Conservation (phyloP, 2,888 invertebrate species). For the Lymantria dispar region DNA sequence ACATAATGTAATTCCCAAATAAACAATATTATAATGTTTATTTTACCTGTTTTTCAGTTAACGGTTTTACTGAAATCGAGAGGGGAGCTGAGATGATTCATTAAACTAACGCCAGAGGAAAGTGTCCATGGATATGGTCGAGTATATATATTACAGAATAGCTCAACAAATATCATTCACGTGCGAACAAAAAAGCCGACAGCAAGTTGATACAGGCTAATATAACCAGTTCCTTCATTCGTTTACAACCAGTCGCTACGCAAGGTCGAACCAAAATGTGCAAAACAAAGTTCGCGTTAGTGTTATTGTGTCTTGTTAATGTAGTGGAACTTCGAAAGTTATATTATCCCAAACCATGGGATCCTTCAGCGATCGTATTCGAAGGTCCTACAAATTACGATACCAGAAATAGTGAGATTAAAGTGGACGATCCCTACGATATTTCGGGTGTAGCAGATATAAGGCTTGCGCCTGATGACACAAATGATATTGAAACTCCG, state of each 20-base stretch:
- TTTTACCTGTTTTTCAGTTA: too few species aligned
- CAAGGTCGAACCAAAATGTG: conserved; percentile 32
- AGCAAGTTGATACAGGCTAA: conserved; percentile 9
- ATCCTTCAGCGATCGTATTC: conserved; percentile 54
- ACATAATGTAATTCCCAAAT: too few species aligned
- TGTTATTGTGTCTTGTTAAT: conserved; percentile 19
- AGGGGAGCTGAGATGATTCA: conserved; percentile 12
- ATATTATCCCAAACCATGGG: conserved; percentile 42
- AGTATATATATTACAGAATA: conserved; percentile 29
- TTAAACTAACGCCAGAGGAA: conserved; percentile 12
- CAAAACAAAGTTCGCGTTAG: conserved; percentile 14
- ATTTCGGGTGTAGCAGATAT: conserved; percentile 32
- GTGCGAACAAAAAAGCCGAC: conserved; percentile 10
- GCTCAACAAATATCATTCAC: conserved; percentile 21
- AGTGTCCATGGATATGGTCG: conserved; percentile 3
- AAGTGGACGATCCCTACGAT: conserved; percentile 31
- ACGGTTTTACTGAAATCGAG: too few species aligned
- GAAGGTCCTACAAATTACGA: conserved; percentile 54
- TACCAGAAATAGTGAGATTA: conserved; percentile 17
- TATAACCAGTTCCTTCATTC: conserved; percentile 27
- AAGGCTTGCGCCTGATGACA: conserved; percentile 26
- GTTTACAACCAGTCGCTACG: conserved; percentile 25
- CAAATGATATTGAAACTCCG: background rate
- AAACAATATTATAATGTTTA: too few species aligned
- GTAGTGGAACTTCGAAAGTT: conserved; percentile 23